Conservation (phyloP, 2,888 invertebrate genomes). For the Galerucella pusilla region DNA sequence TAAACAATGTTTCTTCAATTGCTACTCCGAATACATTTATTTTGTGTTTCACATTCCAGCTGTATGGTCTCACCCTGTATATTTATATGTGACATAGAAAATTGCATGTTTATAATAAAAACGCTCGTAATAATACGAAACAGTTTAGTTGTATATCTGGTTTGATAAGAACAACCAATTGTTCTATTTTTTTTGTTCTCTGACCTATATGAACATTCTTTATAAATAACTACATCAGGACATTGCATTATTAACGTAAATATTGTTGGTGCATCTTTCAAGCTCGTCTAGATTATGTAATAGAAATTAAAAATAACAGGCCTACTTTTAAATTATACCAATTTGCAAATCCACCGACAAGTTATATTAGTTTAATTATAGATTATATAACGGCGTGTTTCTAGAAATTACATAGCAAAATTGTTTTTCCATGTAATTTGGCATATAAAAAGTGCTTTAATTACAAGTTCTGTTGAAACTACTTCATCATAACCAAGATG, state of each 20-base stretch:
- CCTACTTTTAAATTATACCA: neutral
- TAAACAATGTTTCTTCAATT: too few species aligned
- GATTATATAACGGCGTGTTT: neutral
- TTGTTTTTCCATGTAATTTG: too few species aligned
- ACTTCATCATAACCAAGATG: too few species aligned
- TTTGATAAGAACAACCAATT: neutral
- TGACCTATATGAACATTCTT: neutral
- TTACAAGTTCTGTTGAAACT: too few species aligned
- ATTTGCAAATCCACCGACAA: neutral
- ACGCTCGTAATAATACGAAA: too few species aligned
- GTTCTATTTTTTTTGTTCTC: neutral
- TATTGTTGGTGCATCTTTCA: neutral
- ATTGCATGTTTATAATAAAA: too few species aligned
- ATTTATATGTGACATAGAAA: too few species aligned
- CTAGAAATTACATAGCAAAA: too few species aligned
- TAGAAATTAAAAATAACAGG: neutral
- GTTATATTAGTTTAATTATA: neutral
- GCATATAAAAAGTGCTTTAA: too few species aligned
- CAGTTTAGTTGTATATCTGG: neutral
- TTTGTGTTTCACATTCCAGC: too few species aligned
- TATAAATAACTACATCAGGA: neutral
- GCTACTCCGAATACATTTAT: too few species aligned
- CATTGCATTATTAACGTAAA: conserved; percentile 1
- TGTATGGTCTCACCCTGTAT: too few species aligned
- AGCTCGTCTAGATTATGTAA: neutral